These are phyloP conservation scores for Auanema sp. DNA, from an alignment of 2,888 invertebrate genomes.

Conservation along the genomic window DNA sequence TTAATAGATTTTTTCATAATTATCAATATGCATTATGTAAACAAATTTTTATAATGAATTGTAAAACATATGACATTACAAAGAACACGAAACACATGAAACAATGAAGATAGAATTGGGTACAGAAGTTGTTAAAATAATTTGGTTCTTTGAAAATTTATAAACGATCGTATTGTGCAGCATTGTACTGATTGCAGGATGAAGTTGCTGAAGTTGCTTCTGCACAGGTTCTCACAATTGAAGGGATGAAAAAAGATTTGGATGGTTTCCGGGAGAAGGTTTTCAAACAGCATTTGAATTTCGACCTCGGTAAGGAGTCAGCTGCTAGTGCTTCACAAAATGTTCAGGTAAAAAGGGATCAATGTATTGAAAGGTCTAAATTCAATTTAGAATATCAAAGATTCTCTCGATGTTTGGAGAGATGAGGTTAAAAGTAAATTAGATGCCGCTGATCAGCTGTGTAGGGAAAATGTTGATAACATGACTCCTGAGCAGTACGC, in stretches of 20 bases:
- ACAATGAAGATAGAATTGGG: too few relatives aligned
- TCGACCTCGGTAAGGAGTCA: constrained; percentile 35
- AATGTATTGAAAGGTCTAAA: background rate
- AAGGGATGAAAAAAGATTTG: constrained; percentile 30
- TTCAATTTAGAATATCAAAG: constrained; percentile 33
- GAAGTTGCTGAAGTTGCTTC: constrained; percentile 31
- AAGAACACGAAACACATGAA: too few relatives aligned
- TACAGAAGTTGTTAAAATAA: background rate
- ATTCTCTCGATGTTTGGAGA: constrained; percentile 44
- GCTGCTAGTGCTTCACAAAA: constrained; percentile 33
- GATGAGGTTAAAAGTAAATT: constrained; percentile 36
- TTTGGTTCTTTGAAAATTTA: too few relatives aligned
- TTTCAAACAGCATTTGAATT: constrained; percentile 36
- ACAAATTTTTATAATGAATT: too few relatives aligned
- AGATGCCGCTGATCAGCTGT: constrained; percentile 44
- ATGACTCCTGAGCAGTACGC: constrained; percentile 87
- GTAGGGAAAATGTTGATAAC: constrained; percentile 78
- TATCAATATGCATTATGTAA: too few relatives aligned
- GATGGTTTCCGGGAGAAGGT: constrained; percentile 33
- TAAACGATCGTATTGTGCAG: too few relatives aligned
- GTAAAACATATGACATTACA: too few relatives aligned
- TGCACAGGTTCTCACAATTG: constrained; percentile 27
- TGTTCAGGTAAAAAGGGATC: constrained; percentile 27
- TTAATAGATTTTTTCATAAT: background rate
- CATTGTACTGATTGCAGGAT: constrained; percentile 27